Base-by-base conservation (phyloP, 2,797 vertebrate species). In the Anguilla megastoma region DNA sequence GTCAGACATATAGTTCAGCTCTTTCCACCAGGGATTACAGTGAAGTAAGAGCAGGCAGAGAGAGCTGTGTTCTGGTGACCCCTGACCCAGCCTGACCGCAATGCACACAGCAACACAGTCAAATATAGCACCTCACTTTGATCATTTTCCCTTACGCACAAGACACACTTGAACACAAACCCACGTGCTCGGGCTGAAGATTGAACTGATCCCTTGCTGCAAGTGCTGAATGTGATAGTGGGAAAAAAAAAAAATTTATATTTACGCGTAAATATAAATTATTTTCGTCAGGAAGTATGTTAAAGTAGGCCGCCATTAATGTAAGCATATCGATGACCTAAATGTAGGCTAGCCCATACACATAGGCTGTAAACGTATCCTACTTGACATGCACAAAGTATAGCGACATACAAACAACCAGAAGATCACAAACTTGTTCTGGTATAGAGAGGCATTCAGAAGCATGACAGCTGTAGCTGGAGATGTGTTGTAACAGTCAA, bases 31-130 rank as follows among this genome's bases (percentile, higher is more conserved):
- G 79, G 21, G 18, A 18, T 45, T 24, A 45, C 33, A 41, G 36
- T 41, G 8, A 0, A 41, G 36, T 63, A 3, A 16, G 2, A 48
- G 16, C 79, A 24, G 10, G 8, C 41, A 5, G 63, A 7, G 10
- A 16, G 27, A 6, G 21, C 41, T 45, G 2, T 48, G 21, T 82
- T 50, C 18, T 21, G 30, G n/a, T 24, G 79, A 48, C 36, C 88
- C 85, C 66, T 79, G 85, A 48, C 83, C 63, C 48, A 87, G 87
- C 82, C 89, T 88, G 88, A 90, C 74, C 76, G 45, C 90, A 79
- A 83, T 21, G 8, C 1, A 82, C 36, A 8, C 21, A 21, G 3
- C 54, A 48, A 36, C 36, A 41, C 36, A 3, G 36, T 41, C 50
- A 52, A 52, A 52, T 52, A 52, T 52, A 52, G 50, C 50, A 52